A percentile compares a stretch with the other conserved stretches of the same genome.
phyloP scores from a whole-genome alignment of 2,797 vertebrate species.

The Coregonus suidteri region DNA sequence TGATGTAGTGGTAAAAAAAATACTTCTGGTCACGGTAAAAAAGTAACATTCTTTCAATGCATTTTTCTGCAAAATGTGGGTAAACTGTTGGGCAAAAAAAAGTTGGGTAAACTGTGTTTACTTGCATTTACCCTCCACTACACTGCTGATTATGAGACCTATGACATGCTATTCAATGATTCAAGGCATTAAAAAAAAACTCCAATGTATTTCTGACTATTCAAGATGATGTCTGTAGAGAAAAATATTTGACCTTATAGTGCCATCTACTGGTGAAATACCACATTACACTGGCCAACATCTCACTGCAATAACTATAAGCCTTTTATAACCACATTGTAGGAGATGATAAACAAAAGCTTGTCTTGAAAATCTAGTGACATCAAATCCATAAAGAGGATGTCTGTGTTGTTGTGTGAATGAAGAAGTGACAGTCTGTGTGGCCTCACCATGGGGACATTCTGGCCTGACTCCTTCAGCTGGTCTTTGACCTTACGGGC shows the following conservation, averaged over 20 bases:
- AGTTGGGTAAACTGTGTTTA: too few species aligned
- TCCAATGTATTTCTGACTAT: too few species aligned
- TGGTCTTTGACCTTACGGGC: slow-evolving; percentile 84
- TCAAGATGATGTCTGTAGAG: neutral
- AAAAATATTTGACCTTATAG: slow-evolving; percentile 11
- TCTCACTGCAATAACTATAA: neutral
- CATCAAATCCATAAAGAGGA: neutral
- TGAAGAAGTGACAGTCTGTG: neutral
- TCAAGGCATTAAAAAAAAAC: too few species aligned
- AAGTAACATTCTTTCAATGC: too few species aligned
- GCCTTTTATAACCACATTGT: neutral
- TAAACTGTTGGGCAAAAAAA: too few species aligned
- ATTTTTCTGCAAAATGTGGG: too few species aligned
- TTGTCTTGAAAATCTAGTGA: neutral
- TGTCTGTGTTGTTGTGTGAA: neutral
- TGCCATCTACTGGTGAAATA: slow-evolving; percentile 54
- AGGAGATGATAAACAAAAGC: neutral
- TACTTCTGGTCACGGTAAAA: too few species aligned
- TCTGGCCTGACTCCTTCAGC: slow-evolving; percentile 81
- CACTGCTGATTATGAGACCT: too few species aligned
- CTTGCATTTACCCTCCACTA: too few species aligned
- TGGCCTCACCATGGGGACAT: slow-evolving; percentile 91
- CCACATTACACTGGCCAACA: neutral
- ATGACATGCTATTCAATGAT: too few species aligned
- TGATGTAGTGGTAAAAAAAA: too few species aligned